Evolutionary conservation across 2,113 vertebrate genomes (phyloP).

Genomic region (Cromileptes altivelis): DNA sequence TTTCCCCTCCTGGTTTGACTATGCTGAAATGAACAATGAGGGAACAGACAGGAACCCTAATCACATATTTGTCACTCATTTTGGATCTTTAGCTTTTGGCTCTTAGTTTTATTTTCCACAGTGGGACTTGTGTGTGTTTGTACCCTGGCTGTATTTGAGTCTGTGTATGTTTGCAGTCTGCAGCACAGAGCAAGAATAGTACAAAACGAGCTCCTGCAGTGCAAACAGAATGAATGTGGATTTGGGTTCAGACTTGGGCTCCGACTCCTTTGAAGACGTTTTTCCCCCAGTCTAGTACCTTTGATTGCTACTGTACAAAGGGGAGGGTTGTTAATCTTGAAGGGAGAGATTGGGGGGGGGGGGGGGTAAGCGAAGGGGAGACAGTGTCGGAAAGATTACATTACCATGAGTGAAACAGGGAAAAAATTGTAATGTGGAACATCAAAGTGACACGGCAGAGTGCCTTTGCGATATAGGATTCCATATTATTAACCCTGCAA

Average conservation of each 20-base stretch:
- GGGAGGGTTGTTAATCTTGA: conserved; percentile 55
- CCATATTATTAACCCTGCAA: conserved; percentile 63
- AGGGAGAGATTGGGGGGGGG: neutral
- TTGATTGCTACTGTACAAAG: conserved; percentile 71
- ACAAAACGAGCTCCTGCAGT: conserved; percentile 60
- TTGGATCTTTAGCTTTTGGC: conserved; percentile 3
- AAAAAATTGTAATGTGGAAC: conserved; percentile 47
- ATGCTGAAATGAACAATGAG: neutral
- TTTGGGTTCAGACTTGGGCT: conserved; percentile 53
- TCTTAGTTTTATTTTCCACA: conserved; percentile 1
- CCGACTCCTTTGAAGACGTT: conserved; percentile 64
- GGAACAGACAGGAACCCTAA: neutral
- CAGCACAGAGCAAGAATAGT: conserved; percentile 43
- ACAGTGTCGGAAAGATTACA: conserved; percentile 48
- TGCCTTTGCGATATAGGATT: conserved; percentile 36
- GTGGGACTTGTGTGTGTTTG: conserved; percentile 19
- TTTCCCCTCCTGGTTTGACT: neutral
- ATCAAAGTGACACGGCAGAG: conserved; percentile 64
- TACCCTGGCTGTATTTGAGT: conserved; percentile 23
- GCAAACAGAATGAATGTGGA: conserved; percentile 57
- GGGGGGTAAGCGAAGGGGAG: neutral
- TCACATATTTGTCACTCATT: conserved; percentile 26
- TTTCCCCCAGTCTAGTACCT: conserved; percentile 62
- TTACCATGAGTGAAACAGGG: conserved; percentile 48
- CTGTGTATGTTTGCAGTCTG: conserved; percentile 45